phyloP scores from a whole-genome alignment of 2,888 invertebrate genomes.

The Rhamphomyia laevipes region DNA sequence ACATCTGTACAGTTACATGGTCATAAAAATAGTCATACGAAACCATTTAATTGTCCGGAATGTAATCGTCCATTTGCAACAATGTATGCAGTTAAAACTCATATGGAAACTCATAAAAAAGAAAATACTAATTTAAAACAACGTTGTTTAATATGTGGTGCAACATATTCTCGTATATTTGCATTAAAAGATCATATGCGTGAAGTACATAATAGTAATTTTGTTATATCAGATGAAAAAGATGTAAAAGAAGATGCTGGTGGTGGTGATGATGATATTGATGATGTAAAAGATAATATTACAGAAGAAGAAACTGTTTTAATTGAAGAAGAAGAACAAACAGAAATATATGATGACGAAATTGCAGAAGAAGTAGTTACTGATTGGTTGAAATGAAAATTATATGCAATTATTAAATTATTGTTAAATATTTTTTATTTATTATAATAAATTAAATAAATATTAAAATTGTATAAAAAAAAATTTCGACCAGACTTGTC shows the following conservation, averaged over 20 bases:
- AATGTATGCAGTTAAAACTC: conserved; percentile 61
- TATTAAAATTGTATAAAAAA: conserved; percentile 17
- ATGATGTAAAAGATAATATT: too few species aligned
- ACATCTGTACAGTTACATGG: conserved; percentile 68
- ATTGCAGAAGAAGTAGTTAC: too few species aligned
- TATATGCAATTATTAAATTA: too few species aligned
- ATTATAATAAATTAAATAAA: too few species aligned
- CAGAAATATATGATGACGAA: too few species aligned
- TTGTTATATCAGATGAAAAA: not conserved
- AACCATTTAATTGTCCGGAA: conserved; percentile 64
- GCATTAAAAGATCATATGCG: conserved; percentile 62
- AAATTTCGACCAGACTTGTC: conserved; percentile 30
- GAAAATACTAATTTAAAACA: conserved; percentile 55
- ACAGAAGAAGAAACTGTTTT: too few species aligned
- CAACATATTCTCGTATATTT: conserved; percentile 62
- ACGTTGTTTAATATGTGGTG: conserved; percentile 59
- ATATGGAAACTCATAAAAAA: conserved; percentile 61
- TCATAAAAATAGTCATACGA: conserved; percentile 70
- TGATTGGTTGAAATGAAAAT: too few species aligned
- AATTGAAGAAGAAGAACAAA: too few species aligned
- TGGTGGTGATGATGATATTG: too few species aligned
- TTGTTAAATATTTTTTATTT: too few species aligned
- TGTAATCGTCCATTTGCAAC: conserved; percentile 71
- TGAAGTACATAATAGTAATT: conserved; percentile 42
- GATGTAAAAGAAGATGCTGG: too few species aligned